These are phyloP conservation scores for Paraplagusia blochii DNA, from an alignment of 2,113 vertebrate species.

Conservation along the genomic window DNA sequence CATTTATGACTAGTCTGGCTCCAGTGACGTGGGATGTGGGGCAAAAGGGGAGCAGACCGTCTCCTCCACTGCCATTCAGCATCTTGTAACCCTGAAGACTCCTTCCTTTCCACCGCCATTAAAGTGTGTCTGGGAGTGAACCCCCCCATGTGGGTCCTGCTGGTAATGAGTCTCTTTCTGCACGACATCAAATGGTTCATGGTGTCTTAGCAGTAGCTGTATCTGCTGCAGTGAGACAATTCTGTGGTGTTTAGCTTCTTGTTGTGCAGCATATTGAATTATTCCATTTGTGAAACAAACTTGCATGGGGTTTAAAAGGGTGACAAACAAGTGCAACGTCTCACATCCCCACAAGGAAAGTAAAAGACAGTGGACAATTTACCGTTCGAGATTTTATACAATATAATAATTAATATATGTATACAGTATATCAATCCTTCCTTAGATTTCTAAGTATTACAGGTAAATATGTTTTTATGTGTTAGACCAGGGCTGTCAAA, in stretches of 20 bases:
- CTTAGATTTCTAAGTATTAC: too few relatives aligned
- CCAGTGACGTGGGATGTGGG: constrained; percentile 65
- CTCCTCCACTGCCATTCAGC: constrained; percentile 64
- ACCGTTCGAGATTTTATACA: too few relatives aligned
- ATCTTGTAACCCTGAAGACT: constrained; percentile 67
- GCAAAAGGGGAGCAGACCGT: constrained; percentile 50
- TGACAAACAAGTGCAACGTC: too few relatives aligned
- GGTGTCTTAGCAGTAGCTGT: constrained; percentile 45
- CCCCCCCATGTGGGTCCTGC: constrained; percentile 29
- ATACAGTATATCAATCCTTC: too few relatives aligned
- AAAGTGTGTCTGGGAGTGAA: constrained; percentile 64
- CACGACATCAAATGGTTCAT: constrained; percentile 63
- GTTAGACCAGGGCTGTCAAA: too few relatives aligned
- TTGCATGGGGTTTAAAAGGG: too few relatives aligned
- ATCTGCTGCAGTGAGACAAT: constrained; percentile 28
- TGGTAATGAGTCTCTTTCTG: constrained; percentile 67
- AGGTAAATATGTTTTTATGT: too few relatives aligned
- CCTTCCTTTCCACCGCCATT: constrained; percentile 69
- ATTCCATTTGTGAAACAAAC: too few relatives aligned
- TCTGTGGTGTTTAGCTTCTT: constrained; percentile 36
- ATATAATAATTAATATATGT: too few relatives aligned
- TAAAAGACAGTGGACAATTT: too few relatives aligned
- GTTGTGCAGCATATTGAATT: background rate
- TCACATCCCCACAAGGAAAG: too few relatives aligned
- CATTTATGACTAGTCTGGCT: constrained; percentile 74